A percentile compares a stretch with the other conserved stretches of the same genome.
phyloP scores from a whole-genome alignment of 2,888 invertebrate species.

The Drosophila parthenogenetica region DNA sequence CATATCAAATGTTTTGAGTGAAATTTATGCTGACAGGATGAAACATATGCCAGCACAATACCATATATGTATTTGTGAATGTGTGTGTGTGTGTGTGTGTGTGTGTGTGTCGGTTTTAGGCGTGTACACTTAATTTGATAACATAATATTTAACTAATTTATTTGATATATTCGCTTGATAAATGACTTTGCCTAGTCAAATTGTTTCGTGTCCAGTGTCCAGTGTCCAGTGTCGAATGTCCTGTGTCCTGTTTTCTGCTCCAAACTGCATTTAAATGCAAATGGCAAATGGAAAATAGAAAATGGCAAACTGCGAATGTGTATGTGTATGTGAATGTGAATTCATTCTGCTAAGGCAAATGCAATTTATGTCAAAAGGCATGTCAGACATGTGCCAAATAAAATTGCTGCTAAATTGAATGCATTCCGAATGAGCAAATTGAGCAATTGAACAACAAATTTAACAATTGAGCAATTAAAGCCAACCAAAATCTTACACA shows the following conservation, averaged over 20 bases:
- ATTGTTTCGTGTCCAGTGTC: conserved; percentile 3
- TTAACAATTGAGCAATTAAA: conserved; percentile 40
- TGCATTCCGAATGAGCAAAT: conserved; percentile 55
- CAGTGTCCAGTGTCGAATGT: not conserved
- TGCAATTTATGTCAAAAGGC: conserved; percentile 67
- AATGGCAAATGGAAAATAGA: conserved; percentile 23
- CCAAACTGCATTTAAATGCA: conserved; percentile 31
- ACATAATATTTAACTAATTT: conserved; percentile 76
- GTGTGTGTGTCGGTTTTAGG: conserved; percentile 8
- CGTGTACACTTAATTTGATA: conserved; percentile 65
- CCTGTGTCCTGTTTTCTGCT: not conserved
- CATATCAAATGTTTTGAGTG: conserved; percentile 60
- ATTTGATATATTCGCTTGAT: conserved; percentile 66
- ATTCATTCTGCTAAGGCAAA: conserved; percentile 17
- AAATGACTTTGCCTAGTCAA: conserved; percentile 51
- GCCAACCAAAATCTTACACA: conserved; percentile 14
- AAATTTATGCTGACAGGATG: conserved; percentile 66
- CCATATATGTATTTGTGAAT: conserved; percentile 1
- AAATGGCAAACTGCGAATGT: conserved; percentile 6
- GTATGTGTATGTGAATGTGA: not conserved
- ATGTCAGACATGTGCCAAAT: conserved; percentile 53
- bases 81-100: not conserved
- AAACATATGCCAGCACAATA: conserved; percentile 22
- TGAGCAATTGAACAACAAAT: conserved; percentile 40
- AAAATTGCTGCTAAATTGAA: conserved; percentile 63